A percentile compares a stretch with the other conserved stretches of the same genome.
Conservation (phyloP, 2,113 vertebrate species). For the Leuciscus idus region DNA sequence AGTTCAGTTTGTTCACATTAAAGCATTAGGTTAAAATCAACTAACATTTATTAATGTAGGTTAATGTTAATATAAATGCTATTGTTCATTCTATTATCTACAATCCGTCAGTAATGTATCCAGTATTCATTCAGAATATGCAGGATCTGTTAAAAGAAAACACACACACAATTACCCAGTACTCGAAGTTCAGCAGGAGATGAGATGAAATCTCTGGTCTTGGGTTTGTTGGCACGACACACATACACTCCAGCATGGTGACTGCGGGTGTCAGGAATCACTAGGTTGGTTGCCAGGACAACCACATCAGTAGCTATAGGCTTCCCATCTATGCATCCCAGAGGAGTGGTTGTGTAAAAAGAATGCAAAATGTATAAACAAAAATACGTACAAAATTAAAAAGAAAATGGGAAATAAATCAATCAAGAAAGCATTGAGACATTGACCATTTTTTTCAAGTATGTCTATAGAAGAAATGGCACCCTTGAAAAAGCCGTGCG, state of each 20-base stretch:
- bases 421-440: neutral
- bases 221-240: constrained; percentile 94
- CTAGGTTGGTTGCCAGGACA: constrained; percentile 90
- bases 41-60: neutral
- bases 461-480: neutral
- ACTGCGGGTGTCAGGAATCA: constrained; percentile 85
- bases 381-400: neutral
- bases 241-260: constrained; percentile 91
- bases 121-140: neutral
- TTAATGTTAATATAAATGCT: neutral
- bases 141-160: neutral
- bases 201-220: constrained; percentile 87
- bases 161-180: constrained; percentile 79
- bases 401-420: constrained; percentile 1
- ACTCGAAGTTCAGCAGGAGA: constrained; percentile 89
- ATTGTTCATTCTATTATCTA: neutral
- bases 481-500: neutral
- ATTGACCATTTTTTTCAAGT: neutral
- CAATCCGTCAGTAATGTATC: neutral
- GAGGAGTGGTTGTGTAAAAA: constrained; percentile 46
- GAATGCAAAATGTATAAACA: constrained; percentile 29
- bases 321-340: constrained; percentile 83
- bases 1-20: neutral
- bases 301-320: constrained; percentile 91
- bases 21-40: neutral